Evolutionary conservation across 2,113 vertebrate genomes (phyloP).

Genomic region (Conger conger): DNA sequence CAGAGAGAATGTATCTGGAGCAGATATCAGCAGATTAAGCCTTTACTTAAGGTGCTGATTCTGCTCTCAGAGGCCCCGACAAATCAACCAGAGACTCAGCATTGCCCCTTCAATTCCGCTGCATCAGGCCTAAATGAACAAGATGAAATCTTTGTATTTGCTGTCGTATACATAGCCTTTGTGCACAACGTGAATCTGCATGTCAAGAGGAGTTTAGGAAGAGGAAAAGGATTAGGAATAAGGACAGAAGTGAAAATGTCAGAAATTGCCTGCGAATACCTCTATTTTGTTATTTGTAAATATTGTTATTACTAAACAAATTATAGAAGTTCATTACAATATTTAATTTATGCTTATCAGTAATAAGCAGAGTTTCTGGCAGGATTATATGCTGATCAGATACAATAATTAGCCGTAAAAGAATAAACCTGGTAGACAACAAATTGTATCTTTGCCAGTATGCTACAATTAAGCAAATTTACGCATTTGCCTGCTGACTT

Average conservation of each 20-base stretch:
- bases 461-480: too few species aligned
- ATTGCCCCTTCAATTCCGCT: background rate
- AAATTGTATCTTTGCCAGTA: too few species aligned
- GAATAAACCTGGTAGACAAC: too few species aligned
- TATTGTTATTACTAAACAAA: background rate
- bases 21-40: background rate
- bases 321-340: background rate
- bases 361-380: background rate
- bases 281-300: background rate
- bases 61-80: background rate
- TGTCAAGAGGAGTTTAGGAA: constrained; percentile 58
- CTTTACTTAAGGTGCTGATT: background rate
- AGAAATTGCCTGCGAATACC: background rate
- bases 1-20: background rate
- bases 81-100: background rate
- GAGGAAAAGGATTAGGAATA: constrained; percentile 66
- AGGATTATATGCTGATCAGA: too few species aligned
- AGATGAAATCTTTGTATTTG: background rate
- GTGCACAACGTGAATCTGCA: constrained; percentile 23
- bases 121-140: background rate
- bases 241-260: constrained; percentile 50
- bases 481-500: too few species aligned
- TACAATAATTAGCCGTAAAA: too few species aligned
- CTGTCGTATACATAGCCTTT: background rate
- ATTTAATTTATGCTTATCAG: background rate